A percentile compares a stretch with the other conserved stretches of the same genome.
These are phyloP conservation scores for Escarpia spicata DNA, from an alignment of 2,888 invertebrate genomes.

Conservation along the genomic window DNA sequence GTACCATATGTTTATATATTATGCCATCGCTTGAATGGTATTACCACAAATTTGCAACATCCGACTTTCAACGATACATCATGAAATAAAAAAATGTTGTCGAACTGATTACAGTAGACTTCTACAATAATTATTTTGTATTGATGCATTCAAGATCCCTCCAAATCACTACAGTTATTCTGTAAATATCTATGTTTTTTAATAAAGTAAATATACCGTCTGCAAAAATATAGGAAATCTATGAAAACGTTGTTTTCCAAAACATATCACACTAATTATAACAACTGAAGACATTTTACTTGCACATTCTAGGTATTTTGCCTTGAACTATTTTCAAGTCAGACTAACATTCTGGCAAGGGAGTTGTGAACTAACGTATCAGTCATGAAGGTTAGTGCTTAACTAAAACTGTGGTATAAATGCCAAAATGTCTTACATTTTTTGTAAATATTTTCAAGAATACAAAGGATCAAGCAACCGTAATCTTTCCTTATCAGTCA, in stretches of 20 bases:
- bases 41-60: no score
- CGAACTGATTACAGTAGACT: no score
- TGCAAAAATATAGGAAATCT: neutral
- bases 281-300: neutral
- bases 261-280: neutral
- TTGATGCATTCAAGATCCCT: no score
- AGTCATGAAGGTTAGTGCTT: neutral
- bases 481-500: neutral
- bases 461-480: neutral
- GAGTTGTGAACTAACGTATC: neutral
- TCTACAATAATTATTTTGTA: no score
- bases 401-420: neutral
- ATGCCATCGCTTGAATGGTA: no score
- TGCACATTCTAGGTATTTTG: neutral
- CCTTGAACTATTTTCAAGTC: neutral
- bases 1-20: no score
- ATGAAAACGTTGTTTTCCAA: neutral
- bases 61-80: no score
- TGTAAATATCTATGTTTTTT: no score
- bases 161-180: no score
- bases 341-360: no score
- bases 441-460: neutral
- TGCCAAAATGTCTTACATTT: neutral
- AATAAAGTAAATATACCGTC: no score
- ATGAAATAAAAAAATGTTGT: no score